Conservation (phyloP, 2,888 invertebrate species). For the Orthosia gothica region DNA sequence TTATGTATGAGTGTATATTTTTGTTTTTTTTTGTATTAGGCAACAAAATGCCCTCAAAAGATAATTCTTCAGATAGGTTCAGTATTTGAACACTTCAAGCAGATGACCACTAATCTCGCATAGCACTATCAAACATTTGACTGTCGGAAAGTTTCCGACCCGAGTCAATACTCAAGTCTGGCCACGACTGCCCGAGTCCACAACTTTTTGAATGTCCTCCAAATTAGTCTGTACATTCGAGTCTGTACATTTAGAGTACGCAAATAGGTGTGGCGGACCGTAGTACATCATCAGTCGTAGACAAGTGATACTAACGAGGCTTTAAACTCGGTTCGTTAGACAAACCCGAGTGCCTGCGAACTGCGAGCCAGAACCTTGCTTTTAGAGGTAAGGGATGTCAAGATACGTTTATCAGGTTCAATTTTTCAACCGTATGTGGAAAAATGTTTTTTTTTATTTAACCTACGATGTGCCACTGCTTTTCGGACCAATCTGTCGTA, state of each 20-base stretch:
- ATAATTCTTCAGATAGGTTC: neutral
- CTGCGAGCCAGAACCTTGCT: slow-evolving; percentile 43
- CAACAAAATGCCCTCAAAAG: slow-evolving; percentile 16
- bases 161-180: slow-evolving; percentile 45
- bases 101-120: slow-evolving; percentile 48
- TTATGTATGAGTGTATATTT: too few relatives aligned
- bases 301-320: slow-evolving; percentile 82
- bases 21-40: too few relatives aligned
- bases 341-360: slow-evolving; percentile 64
- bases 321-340: slow-evolving; percentile 79
- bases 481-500: too few relatives aligned
- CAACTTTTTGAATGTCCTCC: slow-evolving; percentile 52
- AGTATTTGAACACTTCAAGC: neutral
- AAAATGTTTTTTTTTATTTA: neutral
- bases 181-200: slow-evolving; percentile 2
- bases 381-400: slow-evolving; percentile 54
- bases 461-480: too few relatives aligned
- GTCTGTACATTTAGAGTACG: slow-evolving; percentile 37
- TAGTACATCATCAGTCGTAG: slow-evolving; percentile 69
- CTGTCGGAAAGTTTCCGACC: slow-evolving; percentile 18
- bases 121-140: slow-evolving; percentile 49
- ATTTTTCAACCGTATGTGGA: neutral
- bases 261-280: slow-evolving; percentile 48
- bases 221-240: slow-evolving; percentile 48
- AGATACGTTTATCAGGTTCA: neutral